Evolutionary conservation across 2,113 vertebrate genomes (phyloP).

Genomic region (Rhea pennata): DNA sequence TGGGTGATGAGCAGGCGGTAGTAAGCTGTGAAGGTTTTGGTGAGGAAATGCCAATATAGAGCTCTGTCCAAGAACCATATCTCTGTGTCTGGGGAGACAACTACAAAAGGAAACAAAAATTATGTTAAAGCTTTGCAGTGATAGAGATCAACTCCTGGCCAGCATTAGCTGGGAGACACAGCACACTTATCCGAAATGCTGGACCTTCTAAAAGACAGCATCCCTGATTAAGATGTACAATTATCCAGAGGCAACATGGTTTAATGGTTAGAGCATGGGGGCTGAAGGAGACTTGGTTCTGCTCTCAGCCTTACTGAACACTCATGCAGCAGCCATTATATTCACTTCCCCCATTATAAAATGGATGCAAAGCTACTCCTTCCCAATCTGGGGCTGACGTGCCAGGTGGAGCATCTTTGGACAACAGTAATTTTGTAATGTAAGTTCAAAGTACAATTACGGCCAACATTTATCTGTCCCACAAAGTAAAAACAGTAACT

Average conservation of each 20-base stretch:
- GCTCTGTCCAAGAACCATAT: constrained; percentile 97
- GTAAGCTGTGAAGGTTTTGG: constrained; percentile 90
- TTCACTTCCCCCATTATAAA: neutral
- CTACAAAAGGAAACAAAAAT: constrained; percentile 68
- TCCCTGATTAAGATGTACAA: neutral
- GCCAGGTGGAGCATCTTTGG: neutral
- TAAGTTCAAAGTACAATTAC: constrained; percentile 24
- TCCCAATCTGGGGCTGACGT: neutral
- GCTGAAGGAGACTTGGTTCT: neutral
- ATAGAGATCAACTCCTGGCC: neutral
- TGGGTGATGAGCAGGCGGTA: constrained; percentile 95
- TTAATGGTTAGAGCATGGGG: neutral
- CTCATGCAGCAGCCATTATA: neutral
- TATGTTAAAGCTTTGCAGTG: neutral
- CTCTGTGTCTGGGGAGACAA: constrained; percentile 83
- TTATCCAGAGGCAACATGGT: neutral
- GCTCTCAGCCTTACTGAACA: neutral
- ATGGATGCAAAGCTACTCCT: neutral
- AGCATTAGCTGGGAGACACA: neutral
- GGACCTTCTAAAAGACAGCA: neutral
- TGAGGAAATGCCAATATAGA: constrained; percentile 93
- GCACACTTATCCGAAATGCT: neutral
- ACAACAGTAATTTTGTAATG: neutral
- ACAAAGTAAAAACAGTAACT: constrained; percentile 2
- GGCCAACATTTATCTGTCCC: constrained; percentile 39